A percentile compares a stretch with the other conserved stretches of the same genome.
These are phyloP conservation scores for Calycopis cecrops DNA, from an alignment of 1,140 invertebrate genomes.

Conservation along the genomic window DNA sequence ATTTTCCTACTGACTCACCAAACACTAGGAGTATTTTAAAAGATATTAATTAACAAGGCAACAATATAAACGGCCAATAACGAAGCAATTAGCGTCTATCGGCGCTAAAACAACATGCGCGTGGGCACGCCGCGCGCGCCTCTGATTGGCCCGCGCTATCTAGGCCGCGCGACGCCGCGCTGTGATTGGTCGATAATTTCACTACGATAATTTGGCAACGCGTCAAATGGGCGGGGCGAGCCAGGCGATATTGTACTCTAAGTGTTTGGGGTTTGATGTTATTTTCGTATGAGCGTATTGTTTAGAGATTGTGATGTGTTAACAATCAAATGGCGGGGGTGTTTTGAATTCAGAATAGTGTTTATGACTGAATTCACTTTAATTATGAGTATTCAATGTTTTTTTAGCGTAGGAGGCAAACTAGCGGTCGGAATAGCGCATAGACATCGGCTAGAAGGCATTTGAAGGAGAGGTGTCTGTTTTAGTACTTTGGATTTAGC, in stretches of 20 bases:
- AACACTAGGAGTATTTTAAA: too few species aligned
- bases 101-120: constrained; percentile 34
- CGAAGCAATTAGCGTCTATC: not conserved
- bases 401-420: too few species aligned
- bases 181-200: constrained; percentile 32
- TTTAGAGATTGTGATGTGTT: not conserved
- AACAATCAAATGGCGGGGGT: constrained; percentile 2
- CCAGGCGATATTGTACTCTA: constrained; percentile 14
- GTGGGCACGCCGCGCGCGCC: constrained; percentile 31
- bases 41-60: too few species aligned
- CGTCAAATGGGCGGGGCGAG: constrained; percentile 43
- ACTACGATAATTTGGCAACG: constrained; percentile 44
- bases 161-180: constrained; percentile 21
- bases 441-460: too few species aligned
- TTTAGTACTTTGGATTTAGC: too few species aligned
- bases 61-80: not conserved
- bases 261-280: not conserved
- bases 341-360: constrained; percentile 4
- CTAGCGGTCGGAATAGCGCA: too few species aligned
- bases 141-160: constrained; percentile 26
- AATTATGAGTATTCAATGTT: too few species aligned
- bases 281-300: not conserved
- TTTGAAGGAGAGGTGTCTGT: too few species aligned
- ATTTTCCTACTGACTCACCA: too few species aligned
- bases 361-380: too few species aligned